A percentile compares a stretch with the other conserved stretches of the same genome.
Conservation (phyloP, 2,113 vertebrate genomes). For the Vulpes lagopus region DNA sequence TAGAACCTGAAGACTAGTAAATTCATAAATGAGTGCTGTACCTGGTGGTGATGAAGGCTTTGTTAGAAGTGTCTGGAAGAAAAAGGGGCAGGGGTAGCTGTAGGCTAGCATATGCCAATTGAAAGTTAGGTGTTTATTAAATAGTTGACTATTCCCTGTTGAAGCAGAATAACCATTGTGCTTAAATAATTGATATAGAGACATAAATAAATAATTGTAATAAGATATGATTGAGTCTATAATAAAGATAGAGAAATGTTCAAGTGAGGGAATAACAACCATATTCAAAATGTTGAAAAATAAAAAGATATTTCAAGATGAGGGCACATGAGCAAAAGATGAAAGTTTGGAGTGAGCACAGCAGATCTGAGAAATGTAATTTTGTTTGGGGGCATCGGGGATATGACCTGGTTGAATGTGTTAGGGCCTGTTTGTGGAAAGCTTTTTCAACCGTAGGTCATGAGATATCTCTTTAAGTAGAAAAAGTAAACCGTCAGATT, state of each 20-base stretch:
- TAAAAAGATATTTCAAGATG: background rate
- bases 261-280: background rate
- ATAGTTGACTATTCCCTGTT: background rate
- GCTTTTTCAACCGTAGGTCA: background rate
- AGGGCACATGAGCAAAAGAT: background rate
- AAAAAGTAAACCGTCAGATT: background rate
- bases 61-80: background rate
- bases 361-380: background rate
- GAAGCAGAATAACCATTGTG: background rate
- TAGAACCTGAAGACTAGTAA: background rate
- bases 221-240: background rate
- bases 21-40: background rate
- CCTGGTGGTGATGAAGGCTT: background rate
- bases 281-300: background rate
- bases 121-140: background rate
- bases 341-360: background rate
- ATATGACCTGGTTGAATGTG: background rate
- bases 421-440: background rate
- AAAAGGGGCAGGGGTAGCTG: background rate
- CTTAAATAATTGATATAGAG: background rate
- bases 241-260: background rate
- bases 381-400: background rate
- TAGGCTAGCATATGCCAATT: background rate
- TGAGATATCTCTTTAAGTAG: background rate
- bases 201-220: background rate